These are phyloP conservation scores for Dromaius novaehollandiae DNA, from an alignment of 2,113 vertebrate species.

Conservation along the genomic window DNA sequence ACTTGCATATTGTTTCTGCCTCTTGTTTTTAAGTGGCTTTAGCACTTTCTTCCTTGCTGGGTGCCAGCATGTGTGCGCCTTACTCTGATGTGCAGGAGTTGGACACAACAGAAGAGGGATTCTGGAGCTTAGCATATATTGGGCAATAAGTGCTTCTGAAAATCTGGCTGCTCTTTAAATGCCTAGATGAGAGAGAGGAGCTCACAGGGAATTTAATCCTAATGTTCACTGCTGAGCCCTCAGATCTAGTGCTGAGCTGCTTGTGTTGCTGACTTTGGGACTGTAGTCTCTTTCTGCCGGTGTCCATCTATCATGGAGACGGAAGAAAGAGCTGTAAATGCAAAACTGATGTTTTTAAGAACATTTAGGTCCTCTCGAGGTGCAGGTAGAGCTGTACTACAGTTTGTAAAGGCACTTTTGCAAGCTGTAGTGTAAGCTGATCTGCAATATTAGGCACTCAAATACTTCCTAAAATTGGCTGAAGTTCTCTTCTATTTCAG, in stretches of 20 bases:
- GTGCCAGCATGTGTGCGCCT: no score
- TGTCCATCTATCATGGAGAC: not conserved
- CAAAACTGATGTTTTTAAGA: not conserved
- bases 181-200: not conserved
- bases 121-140: not conserved
- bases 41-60: not conserved
- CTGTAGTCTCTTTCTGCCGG: not conserved
- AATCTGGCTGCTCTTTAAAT: not conserved
- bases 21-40: not conserved
- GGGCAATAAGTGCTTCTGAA: not conserved
- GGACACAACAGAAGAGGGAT: not conserved
- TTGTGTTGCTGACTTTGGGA: not conserved
- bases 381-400: not conserved
- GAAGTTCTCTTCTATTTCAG: not conserved
- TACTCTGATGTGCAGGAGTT: not conserved
- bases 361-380: not conserved
- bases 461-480: not conserved
- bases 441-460: not conserved
- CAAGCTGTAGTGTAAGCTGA: not conserved
- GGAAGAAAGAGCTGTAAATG: not conserved
- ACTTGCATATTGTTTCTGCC: accelerated
- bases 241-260: not conserved
- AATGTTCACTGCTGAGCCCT: not conserved
- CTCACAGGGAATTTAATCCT: not conserved
- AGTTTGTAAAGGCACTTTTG: not conserved